Evolutionary conservation across 2,113 vertebrate species (phyloP).

Genomic region (Mesitornis unicolor): DNA sequence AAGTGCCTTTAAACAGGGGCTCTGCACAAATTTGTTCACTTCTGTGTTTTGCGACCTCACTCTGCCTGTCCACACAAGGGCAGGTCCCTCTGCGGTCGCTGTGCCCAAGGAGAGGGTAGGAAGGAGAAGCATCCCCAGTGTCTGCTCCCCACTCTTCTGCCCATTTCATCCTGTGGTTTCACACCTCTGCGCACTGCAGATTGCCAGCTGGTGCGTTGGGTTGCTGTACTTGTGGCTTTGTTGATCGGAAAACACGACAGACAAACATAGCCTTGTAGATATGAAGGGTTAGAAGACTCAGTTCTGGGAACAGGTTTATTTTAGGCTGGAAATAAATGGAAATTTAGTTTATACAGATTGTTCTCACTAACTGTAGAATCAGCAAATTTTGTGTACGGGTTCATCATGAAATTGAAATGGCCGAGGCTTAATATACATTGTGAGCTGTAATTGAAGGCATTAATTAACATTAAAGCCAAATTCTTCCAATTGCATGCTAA

Average conservation of each 20-base stretch:
- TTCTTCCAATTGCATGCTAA: not conserved
- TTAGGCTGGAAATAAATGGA: not conserved
- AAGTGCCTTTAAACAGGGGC: not conserved
- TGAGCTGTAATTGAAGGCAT: slow-evolving; percentile 18
- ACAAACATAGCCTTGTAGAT: not conserved
- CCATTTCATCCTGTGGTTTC: slow-evolving; percentile 9
- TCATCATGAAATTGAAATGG: not conserved
- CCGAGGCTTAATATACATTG: not conserved
- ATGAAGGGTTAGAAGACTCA: not conserved
- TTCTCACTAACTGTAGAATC: not conserved
- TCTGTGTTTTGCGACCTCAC: rapidly evolving
- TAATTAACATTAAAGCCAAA: slow-evolving; percentile 50
- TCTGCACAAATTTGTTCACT: not conserved
- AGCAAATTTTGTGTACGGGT: not conserved
- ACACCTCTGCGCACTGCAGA: not conserved
- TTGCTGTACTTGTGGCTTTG: not conserved
- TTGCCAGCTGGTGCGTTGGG: not conserved
- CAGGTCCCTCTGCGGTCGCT: rapidly evolving
- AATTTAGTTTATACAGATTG: not conserved
- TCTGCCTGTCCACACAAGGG: not conserved
- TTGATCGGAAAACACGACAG: slow-evolving; percentile 43
- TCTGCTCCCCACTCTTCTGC: not conserved
- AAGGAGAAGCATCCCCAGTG: not conserved
- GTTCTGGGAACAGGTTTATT: slow-evolving; percentile 18
- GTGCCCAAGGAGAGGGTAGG: not conserved